These are phyloP conservation scores for Nettapus auritus DNA, from an alignment of 2,113 vertebrate genomes.

Conservation along the genomic window DNA sequence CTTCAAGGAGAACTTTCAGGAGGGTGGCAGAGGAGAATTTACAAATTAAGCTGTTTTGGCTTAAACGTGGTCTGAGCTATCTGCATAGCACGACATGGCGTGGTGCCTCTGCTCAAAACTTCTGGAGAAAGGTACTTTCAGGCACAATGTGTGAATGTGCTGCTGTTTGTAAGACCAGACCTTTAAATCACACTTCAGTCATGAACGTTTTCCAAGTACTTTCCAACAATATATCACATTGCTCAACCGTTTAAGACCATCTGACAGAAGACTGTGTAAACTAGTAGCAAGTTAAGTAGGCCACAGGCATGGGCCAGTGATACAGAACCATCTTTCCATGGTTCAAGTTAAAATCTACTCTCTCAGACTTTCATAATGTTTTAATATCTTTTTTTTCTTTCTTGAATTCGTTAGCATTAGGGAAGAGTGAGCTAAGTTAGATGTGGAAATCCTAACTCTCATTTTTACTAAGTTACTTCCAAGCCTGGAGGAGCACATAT, in stretches of 20 bases:
- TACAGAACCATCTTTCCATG: background rate
- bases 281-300: background rate
- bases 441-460: background rate
- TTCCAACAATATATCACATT: conserved; percentile 34
- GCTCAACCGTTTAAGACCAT: background rate
- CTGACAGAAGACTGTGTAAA: background rate
- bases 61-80: background rate
- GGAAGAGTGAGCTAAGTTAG: conserved; percentile 20
- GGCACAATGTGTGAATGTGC: background rate
- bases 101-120: background rate
- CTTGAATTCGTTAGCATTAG: background rate
- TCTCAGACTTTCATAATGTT: background rate
- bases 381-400: conserved; percentile 36
- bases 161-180: conserved; percentile 7
- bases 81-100: background rate
- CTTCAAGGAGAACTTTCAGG: background rate
- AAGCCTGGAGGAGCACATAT: background rate
- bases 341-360: background rate
- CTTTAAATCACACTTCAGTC: conserved; percentile 44
- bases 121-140: background rate
- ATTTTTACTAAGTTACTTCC: background rate
- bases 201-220: conserved; percentile 14
- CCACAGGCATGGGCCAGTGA: background rate
- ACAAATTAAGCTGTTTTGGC: background rate
- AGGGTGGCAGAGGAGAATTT: background rate